Evolutionary conservation across 30 jellyfish, hydroid and myxozoan species (phyloP), one percentile per base, ranked within the genome.

Genomic region (Euphysa ruthae): DNA sequence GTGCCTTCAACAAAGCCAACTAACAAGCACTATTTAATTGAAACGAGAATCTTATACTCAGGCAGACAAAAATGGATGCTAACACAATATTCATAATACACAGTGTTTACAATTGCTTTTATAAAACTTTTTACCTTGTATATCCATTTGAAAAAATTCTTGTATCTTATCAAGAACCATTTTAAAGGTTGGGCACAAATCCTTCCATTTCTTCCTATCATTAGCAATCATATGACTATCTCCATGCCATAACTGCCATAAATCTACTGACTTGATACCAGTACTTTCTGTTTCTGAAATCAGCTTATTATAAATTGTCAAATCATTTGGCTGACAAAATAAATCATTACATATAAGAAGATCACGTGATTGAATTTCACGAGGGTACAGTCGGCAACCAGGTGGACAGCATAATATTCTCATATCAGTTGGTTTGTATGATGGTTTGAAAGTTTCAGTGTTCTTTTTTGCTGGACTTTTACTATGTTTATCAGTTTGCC

Each of bases 241-340:
- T 4, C 80, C 80, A 49, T 68, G 80, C 80, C 80, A 68, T 24
- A 43, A 49, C 49, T 68, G 74, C 80, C 80, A 68, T 6, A 68
- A 42, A 43, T 68, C 80, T 52, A 32, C 25, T 35, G 49, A 31
- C 55, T 49, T 43, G 33, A 68, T 35, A 1, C 80, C 80, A 5
- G 74, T 43, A 6, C 28, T 46, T 27, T 43, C 21, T 5, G 50
- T 68, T 49, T 68, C 80, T 6, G 30, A 14, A 7, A 68, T 4
- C 43, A 68, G 54, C 49, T 68, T 68, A 21, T 68, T 52, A 50
- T 68, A 68, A 44, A 68, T 43, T 7, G 76, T 68, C 32, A 68
- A 68, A 21, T 68, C 80, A 14, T 68, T 28, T 42, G 80, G 21
- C n/a, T 49, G 15, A 22, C 80, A 68, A 49, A 68, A 68, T n/a